Evolutionary conservation across 2,888 invertebrate species (phyloP).

Genomic region (Ennomos fuscantarius): DNA sequence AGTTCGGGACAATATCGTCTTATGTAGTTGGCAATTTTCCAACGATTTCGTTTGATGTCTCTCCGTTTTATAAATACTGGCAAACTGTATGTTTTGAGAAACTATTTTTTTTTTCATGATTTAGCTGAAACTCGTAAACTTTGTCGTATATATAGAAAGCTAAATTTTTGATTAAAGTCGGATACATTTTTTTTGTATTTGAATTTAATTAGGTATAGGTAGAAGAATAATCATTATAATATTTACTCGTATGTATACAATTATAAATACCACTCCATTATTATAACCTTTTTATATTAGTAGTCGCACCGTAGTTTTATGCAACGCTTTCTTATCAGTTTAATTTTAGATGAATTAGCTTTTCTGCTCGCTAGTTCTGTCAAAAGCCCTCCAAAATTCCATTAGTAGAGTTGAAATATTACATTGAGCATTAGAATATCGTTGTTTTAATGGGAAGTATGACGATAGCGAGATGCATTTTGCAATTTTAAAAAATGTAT

Average conservation of each 20-base stretch:
- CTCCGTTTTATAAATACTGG: conserved; percentile 1
- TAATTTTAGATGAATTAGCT: conserved; percentile 60
- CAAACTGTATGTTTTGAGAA: not conserved
- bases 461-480: conserved; percentile 33
- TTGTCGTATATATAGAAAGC: no score
- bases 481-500: conserved; percentile 37
- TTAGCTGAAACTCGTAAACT: no score
- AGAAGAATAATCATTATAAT: not conserved
- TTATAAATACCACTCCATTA: conserved; percentile 38
- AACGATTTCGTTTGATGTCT: not conserved
- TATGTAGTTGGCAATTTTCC: conserved; percentile 1
- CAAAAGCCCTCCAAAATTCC: conserved; percentile 34
- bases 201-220: not conserved
- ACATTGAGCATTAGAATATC: conserved; percentile 75
- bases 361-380: conserved; percentile 66
- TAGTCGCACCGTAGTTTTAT: conserved; percentile 68
- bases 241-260: conserved; percentile 3
- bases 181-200: no score
- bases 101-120: not conserved
- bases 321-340: conserved; percentile 72
- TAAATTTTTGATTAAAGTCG: no score
- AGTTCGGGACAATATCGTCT: not conserved
- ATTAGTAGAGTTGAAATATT: conserved; percentile 44
- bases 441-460: conserved; percentile 62
- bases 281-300: conserved; percentile 31